These are phyloP conservation scores for Andrena cerasifolii DNA, from an alignment of 1,140 invertebrate species.

Conservation along the genomic window DNA sequence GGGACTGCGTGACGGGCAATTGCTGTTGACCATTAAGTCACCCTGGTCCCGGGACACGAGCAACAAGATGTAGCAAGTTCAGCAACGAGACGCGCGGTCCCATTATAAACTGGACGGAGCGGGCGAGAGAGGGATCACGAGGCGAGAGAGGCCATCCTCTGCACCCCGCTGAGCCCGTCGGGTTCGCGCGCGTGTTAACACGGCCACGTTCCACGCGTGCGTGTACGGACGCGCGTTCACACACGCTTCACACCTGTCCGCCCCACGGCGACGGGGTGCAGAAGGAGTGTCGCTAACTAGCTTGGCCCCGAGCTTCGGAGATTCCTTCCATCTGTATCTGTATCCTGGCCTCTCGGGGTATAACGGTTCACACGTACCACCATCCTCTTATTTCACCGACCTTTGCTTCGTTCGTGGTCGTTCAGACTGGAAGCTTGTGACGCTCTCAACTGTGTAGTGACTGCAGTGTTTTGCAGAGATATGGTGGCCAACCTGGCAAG, in stretches of 20 bases:
- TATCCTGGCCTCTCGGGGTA: constrained; percentile 3
- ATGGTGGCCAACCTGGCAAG: too few relatives aligned
- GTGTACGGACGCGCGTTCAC: constrained; percentile 25
- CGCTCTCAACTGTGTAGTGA: too few relatives aligned
- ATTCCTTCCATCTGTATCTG: constrained; percentile 65
- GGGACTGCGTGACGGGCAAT: too few relatives aligned
- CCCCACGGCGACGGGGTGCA: constrained; percentile 20
- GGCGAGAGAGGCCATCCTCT: constrained; percentile 10
- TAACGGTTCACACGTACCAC: constrained; percentile 30
- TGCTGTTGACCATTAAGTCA: constrained; percentile 15
- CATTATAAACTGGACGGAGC: constrained; percentile 23
- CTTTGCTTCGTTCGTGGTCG: constrained; percentile 11
- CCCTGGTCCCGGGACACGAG: not conserved
- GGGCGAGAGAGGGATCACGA: constrained; percentile 26
- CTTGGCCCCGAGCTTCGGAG: constrained; percentile 65
- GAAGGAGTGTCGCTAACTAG: constrained; percentile 69
- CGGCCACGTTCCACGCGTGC: constrained; percentile 46
- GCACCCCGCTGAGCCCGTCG: constrained; percentile 48
- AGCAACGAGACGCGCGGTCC: not conserved
- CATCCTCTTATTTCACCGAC: constrained; percentile 21
- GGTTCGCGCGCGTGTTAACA: constrained; percentile 56
- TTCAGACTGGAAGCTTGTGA: constrained; percentile 3
- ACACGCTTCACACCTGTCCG: constrained; percentile 51
- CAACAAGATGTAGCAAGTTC: not conserved
- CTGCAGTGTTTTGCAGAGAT: too few relatives aligned